Percentiles rank a stretch among this genome's conserved stretches.
Conservation (phyloP, 2,113 vertebrate species). For the Eptesicus fuscus region DNA sequence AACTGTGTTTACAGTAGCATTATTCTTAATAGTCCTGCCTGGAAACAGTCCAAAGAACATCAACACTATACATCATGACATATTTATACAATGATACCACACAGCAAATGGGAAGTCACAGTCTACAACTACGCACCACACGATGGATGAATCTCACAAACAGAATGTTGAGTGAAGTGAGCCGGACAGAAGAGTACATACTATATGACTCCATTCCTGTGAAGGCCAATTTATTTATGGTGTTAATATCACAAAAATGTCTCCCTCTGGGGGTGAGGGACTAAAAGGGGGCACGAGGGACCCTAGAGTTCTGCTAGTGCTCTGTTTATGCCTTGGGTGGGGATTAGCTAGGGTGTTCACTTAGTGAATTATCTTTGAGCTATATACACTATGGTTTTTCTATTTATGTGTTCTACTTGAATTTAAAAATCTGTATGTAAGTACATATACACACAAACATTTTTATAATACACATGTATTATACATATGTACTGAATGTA, state of each 20-base stretch:
- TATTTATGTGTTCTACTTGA: neutral
- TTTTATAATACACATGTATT: neutral
- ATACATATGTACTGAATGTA: neutral
- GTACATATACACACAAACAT: neutral
- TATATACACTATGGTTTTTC: neutral
- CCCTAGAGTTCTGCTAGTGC: neutral
- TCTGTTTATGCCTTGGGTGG: neutral
- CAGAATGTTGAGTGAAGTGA: neutral
- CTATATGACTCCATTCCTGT: neutral
- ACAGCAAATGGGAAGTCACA: neutral
- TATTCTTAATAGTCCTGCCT: neutral
- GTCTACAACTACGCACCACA: neutral
- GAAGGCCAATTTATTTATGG: neutral
- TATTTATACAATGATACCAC: neutral
- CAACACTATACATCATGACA: accelerated
- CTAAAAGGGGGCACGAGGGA: neutral
- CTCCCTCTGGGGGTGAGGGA: neutral
- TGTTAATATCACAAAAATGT: neutral
- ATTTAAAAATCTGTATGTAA: neutral
- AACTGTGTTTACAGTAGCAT: neutral
- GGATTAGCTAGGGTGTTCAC: neutral
- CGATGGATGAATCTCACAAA: neutral
- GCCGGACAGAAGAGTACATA: neutral
- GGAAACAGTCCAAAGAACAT: neutral
- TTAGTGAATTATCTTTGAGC: neutral